Evolutionary conservation across 2,888 invertebrate species (phyloP).

Genomic region (Andrena dorsata): DNA sequence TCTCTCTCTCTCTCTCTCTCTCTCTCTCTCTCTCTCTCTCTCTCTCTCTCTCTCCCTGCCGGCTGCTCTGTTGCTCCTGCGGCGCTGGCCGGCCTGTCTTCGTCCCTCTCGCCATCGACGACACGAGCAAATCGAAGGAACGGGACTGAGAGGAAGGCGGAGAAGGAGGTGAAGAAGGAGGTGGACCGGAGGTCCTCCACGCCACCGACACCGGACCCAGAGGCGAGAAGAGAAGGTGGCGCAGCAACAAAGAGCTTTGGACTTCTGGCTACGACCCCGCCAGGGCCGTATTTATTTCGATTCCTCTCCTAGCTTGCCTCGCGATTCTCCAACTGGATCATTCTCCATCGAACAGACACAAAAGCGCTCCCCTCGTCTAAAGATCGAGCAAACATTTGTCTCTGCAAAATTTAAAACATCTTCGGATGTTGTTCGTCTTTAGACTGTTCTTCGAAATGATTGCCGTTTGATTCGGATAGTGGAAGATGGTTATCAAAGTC

Average conservation of each 20-base stretch:
- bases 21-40: constrained; percentile 37
- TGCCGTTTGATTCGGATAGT: too few species aligned
- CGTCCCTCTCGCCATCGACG: constrained; percentile 65
- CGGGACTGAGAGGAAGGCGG: constrained; percentile 71
- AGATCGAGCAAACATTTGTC: too few species aligned
- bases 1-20: constrained; percentile 21
- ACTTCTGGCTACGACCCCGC: constrained; percentile 78
- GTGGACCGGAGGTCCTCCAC: constrained; percentile 76
- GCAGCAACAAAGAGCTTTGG: constrained; percentile 83
- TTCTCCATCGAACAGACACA: not conserved
- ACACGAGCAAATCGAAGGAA: constrained; percentile 80
- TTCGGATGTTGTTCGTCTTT: too few species aligned
- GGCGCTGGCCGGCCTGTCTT: constrained; percentile 28
- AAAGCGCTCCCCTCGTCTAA: not conserved
- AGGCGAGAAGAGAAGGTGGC: constrained; percentile 83
- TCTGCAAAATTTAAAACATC: too few species aligned
- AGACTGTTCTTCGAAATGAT: too few species aligned
- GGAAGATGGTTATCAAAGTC: too few species aligned
- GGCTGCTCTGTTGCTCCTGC: constrained; percentile 8
- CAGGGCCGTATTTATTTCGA: constrained; percentile 74
- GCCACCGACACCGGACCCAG: constrained; percentile 76
- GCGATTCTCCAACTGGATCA: not conserved
- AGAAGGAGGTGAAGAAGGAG: constrained; percentile 70
- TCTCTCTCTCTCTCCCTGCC: constrained; percentile 20
- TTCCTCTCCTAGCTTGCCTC: not conserved